Conservation (phyloP, 2,888 invertebrate species). For the Nematopogon swammerdamellus region DNA sequence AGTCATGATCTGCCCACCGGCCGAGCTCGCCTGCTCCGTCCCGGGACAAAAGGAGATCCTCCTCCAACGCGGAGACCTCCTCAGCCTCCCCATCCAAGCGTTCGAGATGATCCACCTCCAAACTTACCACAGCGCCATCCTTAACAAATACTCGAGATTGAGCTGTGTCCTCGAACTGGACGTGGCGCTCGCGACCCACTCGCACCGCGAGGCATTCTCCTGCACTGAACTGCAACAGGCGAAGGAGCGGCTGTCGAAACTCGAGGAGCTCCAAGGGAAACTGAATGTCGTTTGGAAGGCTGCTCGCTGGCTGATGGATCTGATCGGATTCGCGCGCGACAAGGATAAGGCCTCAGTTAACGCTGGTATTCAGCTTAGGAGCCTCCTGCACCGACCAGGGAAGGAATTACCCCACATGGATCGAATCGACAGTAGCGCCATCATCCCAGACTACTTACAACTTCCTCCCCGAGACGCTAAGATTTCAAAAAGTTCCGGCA, state of each 20-base stretch:
- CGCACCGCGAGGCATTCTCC: constrained; percentile 93
- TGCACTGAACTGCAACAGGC: constrained; percentile 82
- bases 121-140: constrained; percentile 89
- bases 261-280: constrained; percentile 82
- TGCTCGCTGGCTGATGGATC: constrained; percentile 94
- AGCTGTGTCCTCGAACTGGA: constrained; percentile 94
- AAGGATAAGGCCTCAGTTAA: constrained; percentile 41
- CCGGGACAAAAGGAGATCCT: constrained; percentile 84
- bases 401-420: constrained; percentile 18
- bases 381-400: constrained; percentile 32
- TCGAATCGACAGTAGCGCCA: constrained; percentile 41
- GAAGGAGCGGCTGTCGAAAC: constrained; percentile 75
- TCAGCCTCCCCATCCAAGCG: constrained; percentile 89
- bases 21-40: constrained; percentile 89
- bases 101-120: constrained; percentile 93
- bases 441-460: constrained; percentile 51
- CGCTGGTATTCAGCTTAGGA: constrained; percentile 47
- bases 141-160: constrained; percentile 87
- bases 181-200: constrained; percentile 86
- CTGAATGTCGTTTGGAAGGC: constrained; percentile 91
- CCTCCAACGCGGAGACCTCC: constrained; percentile 78
- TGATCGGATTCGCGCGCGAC: constrained; percentile 91
- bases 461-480: constrained; percentile 71
- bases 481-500: constrained; percentile 70
- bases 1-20: constrained; percentile 87